Conservation (phyloP, 2,888 invertebrate genomes). For the Tineola bisselliella region DNA sequence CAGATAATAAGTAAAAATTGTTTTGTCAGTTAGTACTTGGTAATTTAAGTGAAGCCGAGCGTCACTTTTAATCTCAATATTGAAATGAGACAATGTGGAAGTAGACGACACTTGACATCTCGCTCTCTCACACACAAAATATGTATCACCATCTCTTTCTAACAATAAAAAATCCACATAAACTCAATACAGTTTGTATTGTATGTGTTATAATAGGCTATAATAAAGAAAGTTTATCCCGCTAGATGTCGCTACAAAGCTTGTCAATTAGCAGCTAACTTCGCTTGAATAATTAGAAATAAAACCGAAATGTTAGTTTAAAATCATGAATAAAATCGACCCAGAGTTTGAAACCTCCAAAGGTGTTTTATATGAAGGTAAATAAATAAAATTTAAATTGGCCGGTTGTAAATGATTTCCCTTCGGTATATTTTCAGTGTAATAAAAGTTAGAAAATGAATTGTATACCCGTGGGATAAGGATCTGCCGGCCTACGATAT, state of each 20-base stretch:
- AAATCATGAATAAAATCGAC: no score
- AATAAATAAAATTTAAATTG: background rate
- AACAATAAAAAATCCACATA: background rate
- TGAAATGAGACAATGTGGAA: slow-evolving; percentile 63
- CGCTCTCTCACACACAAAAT: slow-evolving; percentile 20
- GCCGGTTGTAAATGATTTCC: background rate
- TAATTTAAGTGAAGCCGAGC: slow-evolving; percentile 62
- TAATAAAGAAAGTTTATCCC: no score
- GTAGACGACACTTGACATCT: slow-evolving; percentile 32
- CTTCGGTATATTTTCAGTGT: background rate
- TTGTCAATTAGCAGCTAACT: no score
- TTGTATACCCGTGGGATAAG: background rate
- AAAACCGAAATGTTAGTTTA: no score
- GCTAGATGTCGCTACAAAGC: no score
- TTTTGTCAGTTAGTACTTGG: slow-evolving; percentile 42
- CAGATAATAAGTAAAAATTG: slow-evolving; percentile 8
- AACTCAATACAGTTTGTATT: no score
- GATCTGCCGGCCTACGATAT: background rate
- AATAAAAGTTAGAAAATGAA: slow-evolving; percentile 3
- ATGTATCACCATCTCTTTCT: background rate
- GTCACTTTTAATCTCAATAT: slow-evolving; percentile 67
- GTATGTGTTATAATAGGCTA: no score
- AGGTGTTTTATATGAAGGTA: background rate
- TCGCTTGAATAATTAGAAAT: no score
- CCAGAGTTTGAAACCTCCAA: no score